Evolutionary conservation across 2,113 vertebrate genomes (phyloP), one percentile per base, ranked within the genome.

Genomic region (Sakesphorus luctuosus): DNA sequence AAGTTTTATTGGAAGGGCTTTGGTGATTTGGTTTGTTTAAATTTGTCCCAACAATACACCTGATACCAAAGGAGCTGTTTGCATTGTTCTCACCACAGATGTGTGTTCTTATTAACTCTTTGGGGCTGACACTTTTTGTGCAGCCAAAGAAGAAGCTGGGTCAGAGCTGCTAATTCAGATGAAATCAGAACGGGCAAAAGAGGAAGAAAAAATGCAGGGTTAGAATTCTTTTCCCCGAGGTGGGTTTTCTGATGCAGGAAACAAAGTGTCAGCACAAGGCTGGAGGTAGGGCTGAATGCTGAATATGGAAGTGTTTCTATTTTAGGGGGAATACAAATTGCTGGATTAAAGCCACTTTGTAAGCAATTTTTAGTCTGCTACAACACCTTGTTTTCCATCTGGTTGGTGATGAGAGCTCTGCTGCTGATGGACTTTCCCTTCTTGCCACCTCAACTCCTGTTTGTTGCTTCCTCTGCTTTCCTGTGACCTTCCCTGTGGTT

Each of bases 401-500:
- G 5, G 47, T 43, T 35, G 33, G 23, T 50, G 38, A 24, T 38
- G 18, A 78, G 56, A 73, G 26, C 43, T 25, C 84, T 84, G 63
- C 40, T 85, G 3, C 3, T 16, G 29, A 18, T 23, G 53, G 21
- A 5, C 66, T 15, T 56, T 79, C 53, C 20, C 4, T 65, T 78
- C 81, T 65, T 87, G 46, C 36, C 15, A 7, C 6, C 10, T 33
- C 40, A 44, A 12, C 52, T 58, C 19, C 43, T 38, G 4, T 35
- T 73, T 53, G 36, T 61, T 68, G 74, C 21, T 68, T 66, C 3
- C 36, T 79, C 21, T 36, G 1, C 0, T 0, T 44, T 65, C 46
- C 23, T 19, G 29, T 21, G 26, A 47, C 44, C 26, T 89, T 87
- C 5, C 1, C 24, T 47, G 61, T 0, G 0, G 63, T 79, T 86